Evolutionary conservation across 1,140 invertebrate species (phyloP).

Genomic region (Bombus huntii): DNA sequence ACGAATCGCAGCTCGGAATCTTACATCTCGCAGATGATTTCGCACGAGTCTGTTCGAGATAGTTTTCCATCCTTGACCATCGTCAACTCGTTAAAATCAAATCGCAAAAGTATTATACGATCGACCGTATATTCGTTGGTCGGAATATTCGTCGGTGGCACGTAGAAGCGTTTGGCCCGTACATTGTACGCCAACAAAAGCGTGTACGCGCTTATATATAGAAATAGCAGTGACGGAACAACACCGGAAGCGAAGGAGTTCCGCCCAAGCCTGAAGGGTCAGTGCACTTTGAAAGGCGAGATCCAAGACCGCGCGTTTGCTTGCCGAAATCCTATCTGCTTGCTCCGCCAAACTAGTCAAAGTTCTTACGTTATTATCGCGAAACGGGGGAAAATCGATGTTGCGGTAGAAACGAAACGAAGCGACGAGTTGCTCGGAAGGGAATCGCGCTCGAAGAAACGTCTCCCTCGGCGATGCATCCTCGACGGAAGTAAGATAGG

Average conservation of each 20-base stretch:
- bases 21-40: conserved; percentile 34
- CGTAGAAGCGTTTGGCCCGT: conserved; percentile 5
- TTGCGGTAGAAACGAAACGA: background rate
- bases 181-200: conserved; percentile 41
- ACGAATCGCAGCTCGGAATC: background rate
- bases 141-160: conserved; percentile 24
- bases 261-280: conserved; percentile 79
- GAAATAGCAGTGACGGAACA: conserved; percentile 79
- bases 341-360: too few species aligned
- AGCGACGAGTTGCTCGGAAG: background rate
- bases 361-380: too few species aligned
- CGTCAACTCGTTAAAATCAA: background rate
- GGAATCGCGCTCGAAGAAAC: background rate
- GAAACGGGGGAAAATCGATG: background rate
- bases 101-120: background rate
- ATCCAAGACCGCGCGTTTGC: conserved; percentile 51
- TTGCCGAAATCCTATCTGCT: conserved; percentile 29
- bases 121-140: background rate
- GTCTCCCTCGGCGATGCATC: background rate
- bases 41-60: conserved; percentile 25
- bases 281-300: conserved; percentile 75
- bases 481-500: conserved; percentile 32
- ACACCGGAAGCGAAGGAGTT: conserved; percentile 80
- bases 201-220: conserved; percentile 71
- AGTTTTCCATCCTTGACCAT: background rate